Percentiles rank a stretch among this genome's conserved stretches.
phyloP scores from a whole-genome alignment of 2,888 invertebrate genomes.

The Anticlea derivata region DNA sequence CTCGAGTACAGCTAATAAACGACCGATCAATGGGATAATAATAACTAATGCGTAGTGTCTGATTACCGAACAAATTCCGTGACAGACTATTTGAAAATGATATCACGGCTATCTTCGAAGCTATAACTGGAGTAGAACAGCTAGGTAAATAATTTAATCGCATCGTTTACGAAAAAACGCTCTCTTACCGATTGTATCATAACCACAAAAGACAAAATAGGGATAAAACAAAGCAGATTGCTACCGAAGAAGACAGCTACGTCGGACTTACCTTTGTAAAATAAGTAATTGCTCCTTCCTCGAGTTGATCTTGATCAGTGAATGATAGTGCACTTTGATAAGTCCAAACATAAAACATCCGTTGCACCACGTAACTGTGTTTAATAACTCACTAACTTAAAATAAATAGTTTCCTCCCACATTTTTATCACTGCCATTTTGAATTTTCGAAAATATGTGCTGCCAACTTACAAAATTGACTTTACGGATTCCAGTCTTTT shows the following conservation, averaged over 20 bases:
- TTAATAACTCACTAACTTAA: conserved; percentile 58
- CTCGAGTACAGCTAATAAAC: conserved; percentile 33
- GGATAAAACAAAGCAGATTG: conserved; percentile 68
- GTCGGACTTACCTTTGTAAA: conserved; percentile 61
- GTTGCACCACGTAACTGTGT: conserved; percentile 74
- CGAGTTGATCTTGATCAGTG: conserved; percentile 1
- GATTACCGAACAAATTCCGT: conserved; percentile 59
- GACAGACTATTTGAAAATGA: conserved; percentile 46
- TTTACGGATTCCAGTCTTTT: conserved; percentile 1
- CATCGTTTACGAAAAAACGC: conserved; percentile 11
- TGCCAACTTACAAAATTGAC: conserved; percentile 37
- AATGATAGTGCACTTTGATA: conserved; percentile 16
- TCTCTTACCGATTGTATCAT: conserved; percentile 32
- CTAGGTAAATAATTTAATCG: conserved; percentile 18
- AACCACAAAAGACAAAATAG: conserved; percentile 44
- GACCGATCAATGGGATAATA: conserved; percentile 63
- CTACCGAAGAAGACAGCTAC: conserved; percentile 49
- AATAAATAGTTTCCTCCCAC: conserved; percentile 47
- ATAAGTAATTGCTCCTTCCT: conserved; percentile 16
- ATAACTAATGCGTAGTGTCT: conserved; percentile 75
- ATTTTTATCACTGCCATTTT: conserved; percentile 71
- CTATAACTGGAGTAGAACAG: conserved; percentile 24
- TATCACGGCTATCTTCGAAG: conserved; percentile 41
- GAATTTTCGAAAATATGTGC: conserved; percentile 50
- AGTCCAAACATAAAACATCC: conserved; percentile 54